These are phyloP conservation scores for Formica exsecta DNA, from an alignment of 1,140 invertebrate genomes.

Conservation along the genomic window DNA sequence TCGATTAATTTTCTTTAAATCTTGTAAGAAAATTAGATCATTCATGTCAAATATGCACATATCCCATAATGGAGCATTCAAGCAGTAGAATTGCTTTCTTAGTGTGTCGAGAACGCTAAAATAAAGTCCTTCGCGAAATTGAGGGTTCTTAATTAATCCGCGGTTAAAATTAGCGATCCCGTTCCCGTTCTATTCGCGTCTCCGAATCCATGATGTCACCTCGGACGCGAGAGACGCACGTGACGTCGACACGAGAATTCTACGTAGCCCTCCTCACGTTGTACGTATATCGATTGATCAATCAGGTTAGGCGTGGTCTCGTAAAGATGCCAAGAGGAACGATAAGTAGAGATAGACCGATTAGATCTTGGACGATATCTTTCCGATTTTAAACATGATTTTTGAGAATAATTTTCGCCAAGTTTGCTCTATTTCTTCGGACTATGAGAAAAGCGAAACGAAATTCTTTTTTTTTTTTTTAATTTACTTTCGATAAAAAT, in stretches of 20 bases:
- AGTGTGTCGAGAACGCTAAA: neutral
- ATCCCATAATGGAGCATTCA: neutral
- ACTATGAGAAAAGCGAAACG: neutral
- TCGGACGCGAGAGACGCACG: constrained; percentile 72
- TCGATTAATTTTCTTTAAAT: neutral
- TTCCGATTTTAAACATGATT: neutral
- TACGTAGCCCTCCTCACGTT: constrained; percentile 61
- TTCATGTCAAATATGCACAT: neutral
- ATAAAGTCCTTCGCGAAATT: constrained; percentile 82
- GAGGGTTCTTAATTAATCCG: constrained; percentile 83
- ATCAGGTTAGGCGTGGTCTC: constrained; percentile 47
- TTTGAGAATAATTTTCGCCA: neutral
- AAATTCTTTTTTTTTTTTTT: neutral
- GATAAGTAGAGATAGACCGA: neutral
- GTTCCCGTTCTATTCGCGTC: constrained; percentile 83
- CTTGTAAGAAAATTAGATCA: neutral
- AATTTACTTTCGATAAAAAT: neutral
- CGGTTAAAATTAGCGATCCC: constrained; percentile 82
- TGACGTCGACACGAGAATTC: constrained; percentile 79
- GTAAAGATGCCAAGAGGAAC: neutral
- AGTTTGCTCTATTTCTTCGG: neutral
- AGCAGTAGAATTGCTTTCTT: neutral
- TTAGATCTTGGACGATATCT: neutral
- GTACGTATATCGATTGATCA: constrained; percentile 43
- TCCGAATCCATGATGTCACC: constrained; percentile 81